These are phyloP conservation scores for Apis dorsata DNA, from an alignment of 1,140 invertebrate species.

Conservation along the genomic window DNA sequence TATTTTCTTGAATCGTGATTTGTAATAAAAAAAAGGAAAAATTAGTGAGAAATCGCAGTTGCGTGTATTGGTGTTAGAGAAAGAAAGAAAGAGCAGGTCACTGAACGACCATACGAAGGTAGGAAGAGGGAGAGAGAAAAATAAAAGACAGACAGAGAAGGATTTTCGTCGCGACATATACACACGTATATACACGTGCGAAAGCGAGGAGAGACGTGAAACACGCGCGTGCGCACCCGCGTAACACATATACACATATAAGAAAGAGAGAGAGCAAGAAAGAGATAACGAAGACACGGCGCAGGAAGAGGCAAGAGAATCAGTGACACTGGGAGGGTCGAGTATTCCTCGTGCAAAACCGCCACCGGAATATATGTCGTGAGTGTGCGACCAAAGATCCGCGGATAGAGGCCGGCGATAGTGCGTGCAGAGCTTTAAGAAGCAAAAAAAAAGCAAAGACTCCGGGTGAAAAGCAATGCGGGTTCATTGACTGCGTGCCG, in stretches of 20 bases:
- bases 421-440: conserved; percentile 49
- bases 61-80: conserved; percentile 23
- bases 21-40: background rate
- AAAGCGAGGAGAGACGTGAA: conserved; percentile 57
- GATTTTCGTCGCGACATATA: conserved; percentile 45
- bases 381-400: conserved; percentile 48
- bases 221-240: conserved; percentile 59
- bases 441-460: conserved; percentile 52
- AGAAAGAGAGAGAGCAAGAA: conserved; percentile 11
- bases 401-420: conserved; percentile 56
- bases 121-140: conserved; percentile 30
- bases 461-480: conserved; percentile 64
- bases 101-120: conserved; percentile 62
- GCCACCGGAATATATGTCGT: conserved; percentile 63
- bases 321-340: conserved; percentile 61
- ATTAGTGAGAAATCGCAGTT: conserved; percentile 28
- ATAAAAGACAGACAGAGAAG: conserved; percentile 42
- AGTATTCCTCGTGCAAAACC: conserved; percentile 60
- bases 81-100: conserved; percentile 59
- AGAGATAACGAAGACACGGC: conserved; percentile 47
- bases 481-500: conserved; percentile 66
- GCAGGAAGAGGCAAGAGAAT: conserved; percentile 50
- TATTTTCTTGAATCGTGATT: background rate
- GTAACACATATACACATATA: background rate
- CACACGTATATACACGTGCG: conserved; percentile 57